A percentile compares a stretch with the other conserved stretches of the same genome.
These are phyloP conservation scores for Brachirus orientalis DNA, from an alignment of 2,113 vertebrate species.

Conservation along the genomic window DNA sequence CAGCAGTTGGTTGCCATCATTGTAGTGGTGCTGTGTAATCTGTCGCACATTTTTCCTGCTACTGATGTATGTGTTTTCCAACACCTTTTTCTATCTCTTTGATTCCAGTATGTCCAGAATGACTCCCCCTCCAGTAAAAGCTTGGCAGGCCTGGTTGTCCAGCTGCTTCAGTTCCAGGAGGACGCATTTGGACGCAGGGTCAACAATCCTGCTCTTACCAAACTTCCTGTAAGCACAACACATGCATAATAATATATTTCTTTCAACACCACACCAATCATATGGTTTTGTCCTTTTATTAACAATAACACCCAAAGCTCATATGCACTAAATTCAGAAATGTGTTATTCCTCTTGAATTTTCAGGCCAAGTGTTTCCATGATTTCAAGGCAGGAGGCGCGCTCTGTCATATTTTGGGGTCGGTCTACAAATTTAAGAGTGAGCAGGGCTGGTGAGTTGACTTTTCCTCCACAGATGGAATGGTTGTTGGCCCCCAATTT, in stretches of 20 bases:
- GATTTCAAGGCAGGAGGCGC: slow-evolving; percentile 97
- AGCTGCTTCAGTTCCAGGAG: slow-evolving; percentile 98
- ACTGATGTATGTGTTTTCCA: not conserved
- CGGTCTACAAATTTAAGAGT: slow-evolving; percentile 97
- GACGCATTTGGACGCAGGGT: slow-evolving; percentile 97
- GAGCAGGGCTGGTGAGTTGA: slow-evolving; percentile 96
- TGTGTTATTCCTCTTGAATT: not conserved
- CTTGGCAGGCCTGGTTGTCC: slow-evolving; percentile 91
- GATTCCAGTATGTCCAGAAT: slow-evolving; percentile 90
- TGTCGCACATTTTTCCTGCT: too few relatives aligned
- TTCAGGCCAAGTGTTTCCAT: slow-evolving; percentile 96
- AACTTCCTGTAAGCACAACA: slow-evolving; percentile 90
- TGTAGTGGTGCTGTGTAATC: too few relatives aligned
- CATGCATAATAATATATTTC: not conserved
- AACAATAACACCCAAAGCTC: not conserved
- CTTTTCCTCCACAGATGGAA: not conserved
- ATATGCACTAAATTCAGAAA: not conserved
- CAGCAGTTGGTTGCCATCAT: too few relatives aligned
- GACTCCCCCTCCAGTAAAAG: slow-evolving; percentile 97
- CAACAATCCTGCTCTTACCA: slow-evolving; percentile 97
- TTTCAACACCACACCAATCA: not conserved
- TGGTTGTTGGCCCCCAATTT: too few relatives aligned
- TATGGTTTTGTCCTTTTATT: not conserved
- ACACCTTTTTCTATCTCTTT: too few relatives aligned
- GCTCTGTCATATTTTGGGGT: slow-evolving; percentile 96